A percentile compares a stretch with the other conserved stretches of the same genome.
These are phyloP conservation scores for Notospermus geniculatus DNA, from an alignment of 1,140 invertebrate species.

Conservation along the genomic window DNA sequence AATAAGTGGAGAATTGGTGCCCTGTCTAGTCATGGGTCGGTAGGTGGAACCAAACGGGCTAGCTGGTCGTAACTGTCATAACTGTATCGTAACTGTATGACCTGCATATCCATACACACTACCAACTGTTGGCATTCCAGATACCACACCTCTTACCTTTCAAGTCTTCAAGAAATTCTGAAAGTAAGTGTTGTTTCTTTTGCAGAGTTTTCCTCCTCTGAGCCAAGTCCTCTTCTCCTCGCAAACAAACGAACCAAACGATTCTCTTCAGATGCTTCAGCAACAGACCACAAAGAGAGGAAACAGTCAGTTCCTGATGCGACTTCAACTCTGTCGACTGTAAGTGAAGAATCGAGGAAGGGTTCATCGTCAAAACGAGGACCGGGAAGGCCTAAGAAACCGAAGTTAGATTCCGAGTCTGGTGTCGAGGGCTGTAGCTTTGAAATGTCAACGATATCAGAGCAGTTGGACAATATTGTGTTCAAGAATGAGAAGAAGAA, in stretches of 20 bases:
- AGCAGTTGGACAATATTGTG: slow-evolving; percentile 8
- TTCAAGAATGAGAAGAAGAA: slow-evolving; percentile 1
- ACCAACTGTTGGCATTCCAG: no score
- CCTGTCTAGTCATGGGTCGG: no score
- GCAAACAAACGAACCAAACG: slow-evolving; percentile 5
- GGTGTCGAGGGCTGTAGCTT: neutral
- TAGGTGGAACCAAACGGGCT: no score
- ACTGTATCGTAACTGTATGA: no score
- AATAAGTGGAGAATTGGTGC: no score
- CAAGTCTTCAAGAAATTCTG: no score
- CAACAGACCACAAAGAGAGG: neutral
- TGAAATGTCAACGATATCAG: neutral
- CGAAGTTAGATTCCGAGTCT: neutral
- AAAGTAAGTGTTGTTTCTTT: no score
- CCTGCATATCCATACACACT: no score
- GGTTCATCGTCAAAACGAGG: slow-evolving; percentile 2
- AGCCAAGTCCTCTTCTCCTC: neutral
- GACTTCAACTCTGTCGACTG: neutral
- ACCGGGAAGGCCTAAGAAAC: neutral
- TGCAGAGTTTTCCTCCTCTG: neutral
- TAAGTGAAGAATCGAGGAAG: neutral
- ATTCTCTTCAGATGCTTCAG: neutral
- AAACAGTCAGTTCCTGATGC: neutral
- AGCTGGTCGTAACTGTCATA: no score
- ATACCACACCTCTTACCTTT: no score